phyloP scores from a whole-genome alignment of 2,113 vertebrate genomes.

The Proterorhinus semilunaris region DNA sequence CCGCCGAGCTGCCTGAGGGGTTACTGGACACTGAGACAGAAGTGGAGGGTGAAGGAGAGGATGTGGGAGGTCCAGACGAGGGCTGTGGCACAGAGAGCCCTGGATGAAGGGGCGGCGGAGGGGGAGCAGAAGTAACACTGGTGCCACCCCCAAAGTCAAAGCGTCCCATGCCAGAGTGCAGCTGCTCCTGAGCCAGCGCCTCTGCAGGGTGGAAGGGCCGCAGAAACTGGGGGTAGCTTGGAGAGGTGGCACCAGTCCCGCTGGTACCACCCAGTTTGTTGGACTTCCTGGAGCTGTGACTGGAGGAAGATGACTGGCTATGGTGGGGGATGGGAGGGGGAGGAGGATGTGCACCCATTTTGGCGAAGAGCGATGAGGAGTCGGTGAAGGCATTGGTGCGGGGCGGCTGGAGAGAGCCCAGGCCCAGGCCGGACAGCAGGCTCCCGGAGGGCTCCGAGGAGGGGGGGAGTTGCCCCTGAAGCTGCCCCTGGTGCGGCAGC shows the following conservation, averaged over 20 bases:
- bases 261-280: slow-evolving; percentile 75
- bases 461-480: slow-evolving; percentile 78
- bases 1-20: slow-evolving; percentile 70
- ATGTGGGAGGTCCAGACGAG: slow-evolving; percentile 71
- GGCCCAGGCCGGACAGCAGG: slow-evolving; percentile 77
- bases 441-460: slow-evolving; percentile 69
- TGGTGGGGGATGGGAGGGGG: slow-evolving; percentile 76
- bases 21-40: slow-evolving; percentile 71
- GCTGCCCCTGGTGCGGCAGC: slow-evolving; percentile 80
- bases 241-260: slow-evolving; percentile 61
- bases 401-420: slow-evolving; percentile 74
- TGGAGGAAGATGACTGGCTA: slow-evolving; percentile 70
- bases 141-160: slow-evolving; percentile 76
- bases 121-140: slow-evolving; percentile 72
- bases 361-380: slow-evolving; percentile 78
- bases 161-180: slow-evolving; percentile 79
- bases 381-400: slow-evolving; percentile 77
- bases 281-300: slow-evolving; percentile 79
- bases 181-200: slow-evolving; percentile 79
- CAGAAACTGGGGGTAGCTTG: slow-evolving; percentile 79
- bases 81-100: slow-evolving; percentile 78
- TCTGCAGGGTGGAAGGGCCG: slow-evolving; percentile 80
- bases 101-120: slow-evolving; percentile 76
- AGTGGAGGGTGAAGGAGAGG: slow-evolving; percentile 73
- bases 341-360: slow-evolving; percentile 76